Conservation (phyloP, 2,797 vertebrate genomes). For the Hemitrygon akajei region DNA sequence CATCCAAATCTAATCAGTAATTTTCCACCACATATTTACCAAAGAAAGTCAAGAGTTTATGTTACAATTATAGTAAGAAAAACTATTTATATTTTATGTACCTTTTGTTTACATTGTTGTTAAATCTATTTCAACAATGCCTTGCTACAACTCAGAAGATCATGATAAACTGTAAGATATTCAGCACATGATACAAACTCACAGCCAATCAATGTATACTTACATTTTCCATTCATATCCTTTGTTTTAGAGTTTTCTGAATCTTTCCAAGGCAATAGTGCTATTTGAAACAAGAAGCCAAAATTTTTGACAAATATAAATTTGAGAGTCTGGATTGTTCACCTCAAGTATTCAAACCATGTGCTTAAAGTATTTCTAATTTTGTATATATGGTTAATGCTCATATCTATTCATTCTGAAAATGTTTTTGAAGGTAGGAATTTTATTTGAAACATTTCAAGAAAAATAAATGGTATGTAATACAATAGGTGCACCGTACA, state of each 20-base stretch:
- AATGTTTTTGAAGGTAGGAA: neutral
- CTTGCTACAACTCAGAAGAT: neutral
- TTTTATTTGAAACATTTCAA: neutral
- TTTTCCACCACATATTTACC: neutral
- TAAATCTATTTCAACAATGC: neutral
- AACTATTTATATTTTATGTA: neutral
- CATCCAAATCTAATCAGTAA: conserved; percentile 5
- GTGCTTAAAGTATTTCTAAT: neutral
- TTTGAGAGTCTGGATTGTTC: conserved; percentile 3
- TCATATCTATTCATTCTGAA: neutral
- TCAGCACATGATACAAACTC: neutral
- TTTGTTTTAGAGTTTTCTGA: neutral
- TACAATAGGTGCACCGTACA: neutral
- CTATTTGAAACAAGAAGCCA: neutral
- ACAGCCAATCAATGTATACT: neutral
- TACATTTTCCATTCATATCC: neutral
- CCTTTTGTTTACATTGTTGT: neutral
- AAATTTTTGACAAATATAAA: neutral
- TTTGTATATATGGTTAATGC: neutral
- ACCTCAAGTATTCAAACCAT: neutral
- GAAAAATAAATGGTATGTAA: neutral
- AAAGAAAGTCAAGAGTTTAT: neutral
- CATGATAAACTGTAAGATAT: neutral
- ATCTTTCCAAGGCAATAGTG: neutral
- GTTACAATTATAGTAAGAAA: neutral